A percentile compares a stretch with the other conserved stretches of the same genome.
Conservation (phyloP, 2,113 vertebrate species). For the Psephotus haematonotus region DNA sequence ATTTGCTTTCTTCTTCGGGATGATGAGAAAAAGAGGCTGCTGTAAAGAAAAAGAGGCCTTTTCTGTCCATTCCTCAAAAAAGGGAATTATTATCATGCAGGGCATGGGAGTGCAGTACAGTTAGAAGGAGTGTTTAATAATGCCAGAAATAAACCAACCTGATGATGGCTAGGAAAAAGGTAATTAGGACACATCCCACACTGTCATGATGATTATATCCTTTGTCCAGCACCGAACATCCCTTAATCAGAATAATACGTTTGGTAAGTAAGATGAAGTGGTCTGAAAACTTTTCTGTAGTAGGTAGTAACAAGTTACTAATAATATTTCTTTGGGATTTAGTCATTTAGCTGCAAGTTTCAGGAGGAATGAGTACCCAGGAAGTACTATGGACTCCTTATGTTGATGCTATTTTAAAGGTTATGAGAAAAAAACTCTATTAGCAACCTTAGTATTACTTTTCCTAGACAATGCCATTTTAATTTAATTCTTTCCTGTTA, state of each 20-base stretch:
- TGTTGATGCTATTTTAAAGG: conserved; percentile 3
- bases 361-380: neutral
- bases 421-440: neutral
- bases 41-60: neutral
- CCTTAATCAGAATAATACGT: neutral
- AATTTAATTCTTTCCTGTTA: neutral
- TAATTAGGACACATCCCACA: neutral
- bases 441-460: neutral
- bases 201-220: neutral
- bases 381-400: neutral
- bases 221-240: neutral
- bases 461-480: neutral
- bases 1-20: neutral
- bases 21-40: neutral
- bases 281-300: neutral
- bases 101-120: neutral
- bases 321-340: neutral
- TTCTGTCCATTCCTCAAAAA: neutral
- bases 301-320: neutral
- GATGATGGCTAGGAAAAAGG: neutral
- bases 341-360: neutral
- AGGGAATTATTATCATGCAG: neutral
- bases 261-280: neutral
- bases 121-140: neutral
- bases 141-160: neutral